phyloP scores from a whole-genome alignment of 2,113 vertebrate genomes.

The Ardeotis arabs region DNA sequence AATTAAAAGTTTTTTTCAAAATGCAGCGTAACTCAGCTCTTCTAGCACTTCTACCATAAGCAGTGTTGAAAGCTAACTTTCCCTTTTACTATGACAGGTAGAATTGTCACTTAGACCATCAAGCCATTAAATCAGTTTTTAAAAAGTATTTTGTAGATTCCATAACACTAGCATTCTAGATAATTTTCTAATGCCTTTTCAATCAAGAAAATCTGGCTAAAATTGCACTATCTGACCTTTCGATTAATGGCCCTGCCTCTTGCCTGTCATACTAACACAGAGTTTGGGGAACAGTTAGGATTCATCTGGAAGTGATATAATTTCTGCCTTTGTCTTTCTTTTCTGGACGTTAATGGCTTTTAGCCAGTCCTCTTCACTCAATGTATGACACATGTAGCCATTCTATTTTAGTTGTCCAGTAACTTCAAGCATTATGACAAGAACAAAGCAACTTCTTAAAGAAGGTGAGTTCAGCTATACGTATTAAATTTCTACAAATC shows the following conservation, averaged over 20 bases:
- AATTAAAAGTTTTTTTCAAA: slow-evolving; percentile 11
- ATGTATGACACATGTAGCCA: slow-evolving; percentile 82
- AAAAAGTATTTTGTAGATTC: slow-evolving; percentile 71
- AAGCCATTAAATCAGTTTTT: slow-evolving; percentile 72
- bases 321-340: slow-evolving; percentile 88
- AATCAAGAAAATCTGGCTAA: slow-evolving; percentile 77
- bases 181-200: slow-evolving; percentile 80
- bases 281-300: slow-evolving; percentile 79
- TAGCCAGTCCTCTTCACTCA: slow-evolving; percentile 88
- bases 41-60: slow-evolving; percentile 29
- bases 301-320: slow-evolving; percentile 82
- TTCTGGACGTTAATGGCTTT: slow-evolving; percentile 90
- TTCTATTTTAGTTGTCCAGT: slow-evolving; percentile 87
- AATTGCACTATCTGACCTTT: slow-evolving; percentile 83
- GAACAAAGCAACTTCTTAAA: slow-evolving; percentile 78
- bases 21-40: slow-evolving; percentile 6
- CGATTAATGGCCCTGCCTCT: slow-evolving; percentile 83
- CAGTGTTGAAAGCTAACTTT: slow-evolving; percentile 49
- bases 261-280: slow-evolving; percentile 83
- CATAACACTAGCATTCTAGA: slow-evolving; percentile 74
- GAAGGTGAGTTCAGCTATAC: slow-evolving; percentile 74
- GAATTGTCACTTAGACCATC: slow-evolving; percentile 74
- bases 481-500: slow-evolving; percentile 77
- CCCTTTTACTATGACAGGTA: slow-evolving; percentile 69
- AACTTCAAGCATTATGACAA: slow-evolving; percentile 84